Conservation (phyloP, 2,113 vertebrate genomes). For the Varanus salvator region DNA sequence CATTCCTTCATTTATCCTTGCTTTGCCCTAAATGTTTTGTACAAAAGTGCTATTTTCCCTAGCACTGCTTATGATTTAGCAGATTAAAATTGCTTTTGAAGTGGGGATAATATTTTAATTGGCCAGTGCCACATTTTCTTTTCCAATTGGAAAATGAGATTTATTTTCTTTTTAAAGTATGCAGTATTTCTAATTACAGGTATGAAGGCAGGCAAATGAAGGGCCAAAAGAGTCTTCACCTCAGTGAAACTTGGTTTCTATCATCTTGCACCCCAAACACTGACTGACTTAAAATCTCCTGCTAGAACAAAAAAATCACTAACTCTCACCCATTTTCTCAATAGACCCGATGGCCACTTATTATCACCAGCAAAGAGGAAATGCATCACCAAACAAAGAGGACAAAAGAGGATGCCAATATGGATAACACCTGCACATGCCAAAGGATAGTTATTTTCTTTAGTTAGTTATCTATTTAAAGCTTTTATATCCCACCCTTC, state of each 20-base stretch:
- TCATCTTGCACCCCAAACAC: not conserved
- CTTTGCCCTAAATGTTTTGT: not conserved
- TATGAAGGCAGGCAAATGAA: not conserved
- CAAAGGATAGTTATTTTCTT: no score
- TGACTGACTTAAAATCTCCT: not conserved
- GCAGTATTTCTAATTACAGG: not conserved
- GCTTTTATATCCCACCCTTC: no score
- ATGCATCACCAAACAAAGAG: no score
- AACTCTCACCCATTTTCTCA: not conserved
- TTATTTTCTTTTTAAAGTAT: not conserved
- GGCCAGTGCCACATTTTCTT: not conserved
- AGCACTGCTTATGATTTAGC: not conserved
- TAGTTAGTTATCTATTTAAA: no score
- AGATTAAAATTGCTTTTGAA: not conserved
- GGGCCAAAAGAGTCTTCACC: not conserved
- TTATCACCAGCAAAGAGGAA: no score
- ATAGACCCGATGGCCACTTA: not conserved
- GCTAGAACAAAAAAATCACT: not conserved
- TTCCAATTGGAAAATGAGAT: not conserved
- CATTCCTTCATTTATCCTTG: constrained; percentile 25
- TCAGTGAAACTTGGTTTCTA: not conserved
- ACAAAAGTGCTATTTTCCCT: not conserved
- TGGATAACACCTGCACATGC: no score
- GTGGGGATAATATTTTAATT: not conserved
- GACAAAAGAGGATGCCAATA: no score